Evolutionary conservation across 1,140 invertebrate genomes (phyloP).

Genomic region (Nylanderia fulva): DNA sequence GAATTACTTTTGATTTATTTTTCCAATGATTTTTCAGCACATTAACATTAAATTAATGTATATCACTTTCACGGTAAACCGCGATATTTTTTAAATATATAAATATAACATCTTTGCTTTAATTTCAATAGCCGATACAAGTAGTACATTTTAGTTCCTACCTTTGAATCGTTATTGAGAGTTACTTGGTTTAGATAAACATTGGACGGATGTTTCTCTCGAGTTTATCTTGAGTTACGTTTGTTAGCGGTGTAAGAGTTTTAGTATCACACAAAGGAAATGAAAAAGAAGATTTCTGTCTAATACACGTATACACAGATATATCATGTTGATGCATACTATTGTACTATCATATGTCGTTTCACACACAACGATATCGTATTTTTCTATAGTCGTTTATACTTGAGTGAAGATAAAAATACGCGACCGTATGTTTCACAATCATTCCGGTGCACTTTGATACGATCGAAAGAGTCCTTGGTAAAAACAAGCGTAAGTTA

Average conservation of each 20-base stretch:
- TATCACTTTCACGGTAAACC: not conserved
- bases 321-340: not conserved
- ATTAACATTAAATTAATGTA: not conserved
- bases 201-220: conserved; percentile 1
- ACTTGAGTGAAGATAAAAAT: not conserved
- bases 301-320: not conserved
- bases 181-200: conserved; percentile 8
- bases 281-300: conserved; percentile 1
- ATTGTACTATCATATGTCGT: not conserved
- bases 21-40: not conserved
- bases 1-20: conserved; percentile 2
- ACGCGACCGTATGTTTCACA: not conserved
- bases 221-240: conserved; percentile 31
- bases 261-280: conserved; percentile 18
- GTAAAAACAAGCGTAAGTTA: conserved; percentile 14
- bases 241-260: conserved; percentile 20
- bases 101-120: not conserved
- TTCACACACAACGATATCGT: not conserved
- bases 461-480: not conserved
- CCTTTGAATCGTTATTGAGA: not conserved
- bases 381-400: not conserved
- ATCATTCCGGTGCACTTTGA: conserved; percentile 10
- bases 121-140: not conserved
- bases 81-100: not conserved
- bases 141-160: not conserved